Evolutionary conservation across 2,888 invertebrate genomes (phyloP).

Genomic region (Catocala fraxini): DNA sequence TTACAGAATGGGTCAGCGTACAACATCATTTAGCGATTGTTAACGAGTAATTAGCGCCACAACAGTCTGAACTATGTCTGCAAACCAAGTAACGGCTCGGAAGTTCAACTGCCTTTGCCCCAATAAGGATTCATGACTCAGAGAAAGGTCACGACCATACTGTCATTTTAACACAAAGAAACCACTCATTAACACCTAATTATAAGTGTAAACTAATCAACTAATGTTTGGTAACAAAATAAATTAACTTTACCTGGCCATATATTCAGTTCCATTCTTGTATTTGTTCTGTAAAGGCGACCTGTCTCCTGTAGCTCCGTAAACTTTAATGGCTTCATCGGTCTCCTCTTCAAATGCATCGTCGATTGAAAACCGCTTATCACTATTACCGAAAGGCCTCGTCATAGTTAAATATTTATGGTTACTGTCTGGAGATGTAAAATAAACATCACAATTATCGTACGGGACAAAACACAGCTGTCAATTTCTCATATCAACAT

Average conservation of each 20-base stretch:
- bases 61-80: constrained; percentile 33
- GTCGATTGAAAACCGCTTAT: constrained; percentile 93
- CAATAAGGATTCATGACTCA: constrained; percentile 72
- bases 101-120: constrained; percentile 78
- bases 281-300: constrained; percentile 88
- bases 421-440: constrained; percentile 67
- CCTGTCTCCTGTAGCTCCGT: constrained; percentile 92
- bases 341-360: constrained; percentile 95
- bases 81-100: constrained; percentile 38
- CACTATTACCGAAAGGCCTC: constrained; percentile 82
- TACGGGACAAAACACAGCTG: constrained; percentile 80
- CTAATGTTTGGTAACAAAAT: constrained; percentile 1
- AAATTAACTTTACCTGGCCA: constrained; percentile 67
- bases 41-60: constrained; percentile 62
- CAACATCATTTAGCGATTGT: constrained; percentile 57
- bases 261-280: constrained; percentile 78
- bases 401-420: constrained; percentile 78
- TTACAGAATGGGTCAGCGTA: constrained; percentile 46
- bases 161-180: constrained; percentile 59
- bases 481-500: constrained; percentile 82
- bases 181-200: constrained; percentile 15
- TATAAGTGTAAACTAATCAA: constrained; percentile 5
- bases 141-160: constrained; percentile 74
- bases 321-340: constrained; percentile 93
- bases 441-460: constrained; percentile 76